Conservation (phyloP, 2,113 vertebrate species). For the Apteryx owenii region DNA sequence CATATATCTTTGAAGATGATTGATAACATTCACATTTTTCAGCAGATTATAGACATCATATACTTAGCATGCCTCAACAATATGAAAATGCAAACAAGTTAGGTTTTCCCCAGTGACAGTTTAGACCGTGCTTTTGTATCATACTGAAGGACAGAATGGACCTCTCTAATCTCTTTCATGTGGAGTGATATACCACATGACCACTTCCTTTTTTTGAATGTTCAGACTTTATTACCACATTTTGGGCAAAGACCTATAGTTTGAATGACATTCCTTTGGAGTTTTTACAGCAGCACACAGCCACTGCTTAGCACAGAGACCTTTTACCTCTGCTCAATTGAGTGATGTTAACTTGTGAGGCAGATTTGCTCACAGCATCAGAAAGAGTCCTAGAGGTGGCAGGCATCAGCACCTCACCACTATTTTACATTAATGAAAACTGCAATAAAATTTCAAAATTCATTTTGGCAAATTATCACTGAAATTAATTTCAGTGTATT, state of each 20-base stretch:
- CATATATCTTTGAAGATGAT: constrained; percentile 45
- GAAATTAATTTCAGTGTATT: neutral
- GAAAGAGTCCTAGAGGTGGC: neutral
- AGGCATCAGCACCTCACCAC: neutral
- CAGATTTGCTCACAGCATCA: neutral
- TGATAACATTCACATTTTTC: neutral
- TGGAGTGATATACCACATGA: neutral
- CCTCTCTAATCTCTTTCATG: neutral
- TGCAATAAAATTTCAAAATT: neutral
- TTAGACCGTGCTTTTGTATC: neutral
- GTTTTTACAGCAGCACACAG: neutral
- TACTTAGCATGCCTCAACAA: neutral
- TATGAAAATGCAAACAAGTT: neutral
- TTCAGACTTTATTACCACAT: neutral
- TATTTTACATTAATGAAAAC: neutral
- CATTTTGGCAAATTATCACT: neutral
- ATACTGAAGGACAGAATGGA: neutral
- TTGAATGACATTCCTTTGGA: neutral
- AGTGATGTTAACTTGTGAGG: neutral
- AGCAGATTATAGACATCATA: neutral
- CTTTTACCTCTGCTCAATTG: neutral
- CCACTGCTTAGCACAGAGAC: neutral
- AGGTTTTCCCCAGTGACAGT: neutral
- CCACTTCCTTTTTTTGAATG: neutral
- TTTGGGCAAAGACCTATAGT: neutral